Evolutionary conservation across 2,888 invertebrate genomes (phyloP).

Genomic region (Trypoxylon attenuatum): DNA sequence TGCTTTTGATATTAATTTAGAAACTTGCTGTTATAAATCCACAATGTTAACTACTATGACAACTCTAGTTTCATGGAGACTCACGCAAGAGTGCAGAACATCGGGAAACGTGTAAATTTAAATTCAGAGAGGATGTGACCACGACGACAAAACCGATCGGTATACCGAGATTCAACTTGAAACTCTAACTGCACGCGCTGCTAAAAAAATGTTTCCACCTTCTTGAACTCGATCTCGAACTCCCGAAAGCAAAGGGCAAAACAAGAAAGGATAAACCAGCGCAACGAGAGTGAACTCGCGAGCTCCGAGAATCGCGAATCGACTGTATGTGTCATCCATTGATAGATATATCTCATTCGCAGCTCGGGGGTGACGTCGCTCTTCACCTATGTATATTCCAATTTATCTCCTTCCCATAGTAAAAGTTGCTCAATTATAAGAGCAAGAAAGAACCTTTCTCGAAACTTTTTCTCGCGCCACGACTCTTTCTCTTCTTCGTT

Average conservation of each 20-base stretch:
- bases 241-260: not conserved
- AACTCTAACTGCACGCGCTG: conserved; percentile 20
- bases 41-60: too few species aligned
- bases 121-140: conserved; percentile 35
- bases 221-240: conserved; percentile 48
- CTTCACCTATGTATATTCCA: not conserved
- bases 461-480: not conserved
- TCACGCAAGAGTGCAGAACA: too few species aligned
- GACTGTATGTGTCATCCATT: not conserved
- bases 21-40: too few species aligned
- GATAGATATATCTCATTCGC: not conserved
- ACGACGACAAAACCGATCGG: conserved; percentile 1
- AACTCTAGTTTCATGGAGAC: too few species aligned
- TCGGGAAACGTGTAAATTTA: too few species aligned
- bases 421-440: too few species aligned
- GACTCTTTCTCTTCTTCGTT: not conserved
- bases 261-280: not conserved
- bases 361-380: not conserved
- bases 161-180: not conserved
- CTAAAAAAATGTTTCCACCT: conserved; percentile 50
- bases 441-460: not conserved
- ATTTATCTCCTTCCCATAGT: not conserved
- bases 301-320: not conserved
- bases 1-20: too few species aligned
- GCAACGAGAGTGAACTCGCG: not conserved